These are phyloP conservation scores for Melieria omissa DNA, from an alignment of 2,888 invertebrate genomes.

Conservation along the genomic window DNA sequence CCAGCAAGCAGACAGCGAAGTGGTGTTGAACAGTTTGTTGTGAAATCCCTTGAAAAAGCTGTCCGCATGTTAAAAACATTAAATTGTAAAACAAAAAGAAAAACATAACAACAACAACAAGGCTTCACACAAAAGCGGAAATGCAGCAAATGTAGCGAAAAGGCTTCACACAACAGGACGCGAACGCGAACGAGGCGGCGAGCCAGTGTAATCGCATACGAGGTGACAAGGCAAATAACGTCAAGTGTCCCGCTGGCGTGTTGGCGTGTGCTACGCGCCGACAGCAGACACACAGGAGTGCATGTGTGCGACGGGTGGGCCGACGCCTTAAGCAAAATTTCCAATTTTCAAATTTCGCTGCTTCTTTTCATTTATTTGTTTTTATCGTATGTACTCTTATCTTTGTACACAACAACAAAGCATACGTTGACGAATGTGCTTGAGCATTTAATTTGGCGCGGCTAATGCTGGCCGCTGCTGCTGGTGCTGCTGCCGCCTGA, in stretches of 20 bases:
- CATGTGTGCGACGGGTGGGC: not conserved
- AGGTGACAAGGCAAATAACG: conserved; percentile 46
- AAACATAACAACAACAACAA: not conserved
- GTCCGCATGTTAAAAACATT: not conserved
- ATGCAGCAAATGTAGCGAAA: not conserved
- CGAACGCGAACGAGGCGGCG: not conserved
- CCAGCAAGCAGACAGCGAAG: too few relatives aligned
- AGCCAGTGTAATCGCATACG: not conserved
- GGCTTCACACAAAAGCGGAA: not conserved
- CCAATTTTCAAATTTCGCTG: conserved; percentile 5
- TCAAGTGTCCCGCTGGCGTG: conserved; percentile 41
- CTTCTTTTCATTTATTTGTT: conserved; percentile 27
- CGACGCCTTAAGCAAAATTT: conserved; percentile 8
- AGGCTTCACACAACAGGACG: not conserved
- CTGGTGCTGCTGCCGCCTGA: conserved; percentile 10
- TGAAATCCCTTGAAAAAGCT: too few relatives aligned
- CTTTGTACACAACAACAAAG: conserved; percentile 16
- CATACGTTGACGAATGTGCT: conserved; percentile 28
- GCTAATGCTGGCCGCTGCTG: conserved; percentile 6
- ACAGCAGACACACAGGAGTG: not conserved
- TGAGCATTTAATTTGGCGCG: not conserved
- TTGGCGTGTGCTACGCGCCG: not conserved
- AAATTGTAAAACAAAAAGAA: not conserved
- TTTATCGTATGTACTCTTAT: conserved; percentile 33
- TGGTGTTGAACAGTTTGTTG: too few relatives aligned